phyloP scores from a whole-genome alignment of 2,113 vertebrate genomes.

The Poicephalus meyeri region DNA sequence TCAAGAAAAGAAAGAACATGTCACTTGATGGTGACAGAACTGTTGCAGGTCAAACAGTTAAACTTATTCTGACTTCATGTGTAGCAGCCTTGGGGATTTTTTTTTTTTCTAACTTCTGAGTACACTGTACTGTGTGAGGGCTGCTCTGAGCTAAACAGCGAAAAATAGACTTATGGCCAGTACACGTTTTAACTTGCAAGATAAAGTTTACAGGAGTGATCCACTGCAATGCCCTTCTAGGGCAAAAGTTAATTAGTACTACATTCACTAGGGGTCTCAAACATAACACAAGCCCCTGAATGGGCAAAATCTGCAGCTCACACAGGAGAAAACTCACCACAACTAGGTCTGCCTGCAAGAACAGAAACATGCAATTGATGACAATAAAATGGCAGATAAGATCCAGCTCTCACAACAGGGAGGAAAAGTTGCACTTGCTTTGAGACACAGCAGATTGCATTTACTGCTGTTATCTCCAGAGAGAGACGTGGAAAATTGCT shows the following conservation, averaged over 20 bases:
- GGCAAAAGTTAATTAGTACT: background rate
- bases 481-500: background rate
- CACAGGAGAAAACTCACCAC: background rate
- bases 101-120: background rate
- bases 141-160: background rate
- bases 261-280: background rate
- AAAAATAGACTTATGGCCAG: background rate
- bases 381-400: background rate
- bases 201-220: background rate
- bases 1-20: background rate
- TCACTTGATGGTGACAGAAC: conserved; percentile 26
- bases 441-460: background rate
- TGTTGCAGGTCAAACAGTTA: conserved; percentile 44
- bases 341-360: background rate
- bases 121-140: background rate
- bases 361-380: background rate
- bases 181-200: background rate
- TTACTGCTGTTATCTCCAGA: background rate
- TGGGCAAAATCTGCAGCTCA: background rate
- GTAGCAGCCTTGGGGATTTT: background rate
- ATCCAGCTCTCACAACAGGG: background rate
- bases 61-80: background rate
- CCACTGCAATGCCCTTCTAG: background rate
- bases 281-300: background rate
- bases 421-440: background rate